A percentile compares a stretch with the other conserved stretches of the same genome.
phyloP scores from a whole-genome alignment of 2,797 vertebrate genomes.

The Cirrhinus mrigala region DNA sequence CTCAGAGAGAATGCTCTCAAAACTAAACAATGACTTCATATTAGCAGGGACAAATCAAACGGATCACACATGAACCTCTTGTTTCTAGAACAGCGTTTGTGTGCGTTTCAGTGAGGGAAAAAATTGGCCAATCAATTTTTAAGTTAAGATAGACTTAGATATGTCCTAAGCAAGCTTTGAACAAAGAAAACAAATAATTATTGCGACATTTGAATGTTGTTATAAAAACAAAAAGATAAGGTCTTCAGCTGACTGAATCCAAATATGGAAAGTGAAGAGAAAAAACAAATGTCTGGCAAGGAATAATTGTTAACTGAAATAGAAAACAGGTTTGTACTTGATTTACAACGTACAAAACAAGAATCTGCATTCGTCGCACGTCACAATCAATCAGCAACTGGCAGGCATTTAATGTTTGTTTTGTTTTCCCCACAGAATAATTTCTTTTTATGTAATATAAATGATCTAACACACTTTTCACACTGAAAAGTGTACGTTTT shows the following conservation, averaged over 20 bases:
- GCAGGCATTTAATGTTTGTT: conserved; percentile 8
- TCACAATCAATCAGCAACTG: not conserved
- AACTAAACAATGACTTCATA: conserved; percentile 31
- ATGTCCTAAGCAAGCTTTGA: conserved; percentile 1
- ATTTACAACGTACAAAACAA: conserved; percentile 15
- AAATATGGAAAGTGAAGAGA: not conserved
- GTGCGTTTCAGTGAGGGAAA: not conserved
- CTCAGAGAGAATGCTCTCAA: conserved; percentile 5
- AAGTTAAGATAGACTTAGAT: not conserved
- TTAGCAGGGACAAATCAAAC: conserved; percentile 23
- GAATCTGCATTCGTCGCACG: not conserved
- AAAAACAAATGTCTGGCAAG: not conserved
- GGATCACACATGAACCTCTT: not conserved
- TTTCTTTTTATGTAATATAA: not conserved
- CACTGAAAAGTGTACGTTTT: not conserved
- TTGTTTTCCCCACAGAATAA: not conserved
- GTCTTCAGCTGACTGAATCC: not conserved
- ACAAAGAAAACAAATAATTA: not conserved
- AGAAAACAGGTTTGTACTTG: not conserved
- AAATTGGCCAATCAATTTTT: not conserved
- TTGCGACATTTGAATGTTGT: not conserved
- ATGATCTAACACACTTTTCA: not conserved
- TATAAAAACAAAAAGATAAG: conserved; percentile 18
- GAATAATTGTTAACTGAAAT: not conserved
- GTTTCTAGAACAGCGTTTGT: not conserved